A percentile compares a stretch with the other conserved stretches of the same genome.
Conservation (phyloP, 2,888 invertebrate genomes). For the Bombylius discolor region DNA sequence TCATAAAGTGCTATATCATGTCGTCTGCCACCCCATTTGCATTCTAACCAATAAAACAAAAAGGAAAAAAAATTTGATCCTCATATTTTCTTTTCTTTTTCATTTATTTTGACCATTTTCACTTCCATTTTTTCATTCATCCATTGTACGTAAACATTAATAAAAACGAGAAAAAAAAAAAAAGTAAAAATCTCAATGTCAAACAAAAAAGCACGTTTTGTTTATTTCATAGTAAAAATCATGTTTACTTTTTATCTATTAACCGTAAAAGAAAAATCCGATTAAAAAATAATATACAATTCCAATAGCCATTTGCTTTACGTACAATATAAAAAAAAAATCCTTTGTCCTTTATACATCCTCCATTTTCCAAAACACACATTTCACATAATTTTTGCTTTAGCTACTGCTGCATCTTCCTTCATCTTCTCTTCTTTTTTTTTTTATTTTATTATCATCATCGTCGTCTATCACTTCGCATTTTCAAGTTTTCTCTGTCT, state of each 20-base stretch:
- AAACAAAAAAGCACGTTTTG: neutral
- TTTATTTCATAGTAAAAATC: neutral
- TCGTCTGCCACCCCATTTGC: neutral
- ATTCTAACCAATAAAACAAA: neutral
- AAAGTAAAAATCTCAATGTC: neutral
- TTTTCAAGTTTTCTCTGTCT: too few species aligned
- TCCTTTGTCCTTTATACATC: neutral
- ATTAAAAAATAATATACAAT: too few species aligned
- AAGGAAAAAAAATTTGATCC: neutral
- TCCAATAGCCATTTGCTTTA: too few species aligned
- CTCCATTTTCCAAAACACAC: neutral
- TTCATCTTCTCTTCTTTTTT: too few species aligned
- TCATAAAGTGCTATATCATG: too few species aligned
- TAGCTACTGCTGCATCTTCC: too few species aligned
- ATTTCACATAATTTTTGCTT: too few species aligned
- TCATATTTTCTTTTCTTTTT: neutral
- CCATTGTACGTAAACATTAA: neutral
- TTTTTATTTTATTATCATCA: too few species aligned
- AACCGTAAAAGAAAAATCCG: too few species aligned
- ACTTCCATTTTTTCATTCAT: neutral
- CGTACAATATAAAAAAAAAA: neutral
- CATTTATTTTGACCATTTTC: neutral
- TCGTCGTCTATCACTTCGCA: too few species aligned
- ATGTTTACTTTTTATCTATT: neutral
- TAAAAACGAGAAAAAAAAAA: neutral